phyloP scores from a whole-genome alignment of 2,113 vertebrate species.

The Indicator indicator region DNA sequence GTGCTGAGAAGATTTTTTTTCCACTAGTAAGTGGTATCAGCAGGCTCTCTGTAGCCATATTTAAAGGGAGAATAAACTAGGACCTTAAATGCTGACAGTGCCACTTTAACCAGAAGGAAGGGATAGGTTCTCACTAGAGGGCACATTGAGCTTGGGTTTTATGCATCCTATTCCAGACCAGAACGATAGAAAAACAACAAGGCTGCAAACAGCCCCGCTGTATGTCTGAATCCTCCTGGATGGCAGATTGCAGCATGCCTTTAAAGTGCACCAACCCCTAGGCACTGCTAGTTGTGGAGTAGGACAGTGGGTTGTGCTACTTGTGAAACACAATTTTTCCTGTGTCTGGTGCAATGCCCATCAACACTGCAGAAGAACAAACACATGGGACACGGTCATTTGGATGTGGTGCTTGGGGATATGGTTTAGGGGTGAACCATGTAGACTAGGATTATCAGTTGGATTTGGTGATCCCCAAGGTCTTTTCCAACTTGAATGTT shows the following conservation, averaged over 20 bases:
- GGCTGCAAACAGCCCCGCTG: neutral
- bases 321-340: neutral
- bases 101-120: neutral
- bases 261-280: neutral
- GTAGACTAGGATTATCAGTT: too few species aligned
- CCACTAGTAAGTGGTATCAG: neutral
- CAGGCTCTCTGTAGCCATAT: neutral
- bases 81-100: neutral
- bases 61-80: neutral
- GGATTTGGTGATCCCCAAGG: too few species aligned
- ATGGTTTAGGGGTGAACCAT: too few species aligned
- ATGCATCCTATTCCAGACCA: neutral
- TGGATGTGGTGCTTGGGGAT: too few species aligned
- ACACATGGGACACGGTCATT: neutral
- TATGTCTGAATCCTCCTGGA: neutral
- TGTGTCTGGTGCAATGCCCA: too few species aligned
- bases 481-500: too few species aligned
- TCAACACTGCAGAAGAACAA: neutral
- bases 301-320: neutral
- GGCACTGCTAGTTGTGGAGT: too few species aligned
- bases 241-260: neutral
- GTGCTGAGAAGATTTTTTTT: neutral
- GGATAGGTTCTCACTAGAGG: neutral
- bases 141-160: slow-evolving; percentile 1
- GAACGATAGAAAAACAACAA: neutral